A percentile compares a stretch with the other conserved stretches of the same genome.
phyloP scores from a whole-genome alignment of 1,140 invertebrate species.

The Trachelipus rathkii region DNA sequence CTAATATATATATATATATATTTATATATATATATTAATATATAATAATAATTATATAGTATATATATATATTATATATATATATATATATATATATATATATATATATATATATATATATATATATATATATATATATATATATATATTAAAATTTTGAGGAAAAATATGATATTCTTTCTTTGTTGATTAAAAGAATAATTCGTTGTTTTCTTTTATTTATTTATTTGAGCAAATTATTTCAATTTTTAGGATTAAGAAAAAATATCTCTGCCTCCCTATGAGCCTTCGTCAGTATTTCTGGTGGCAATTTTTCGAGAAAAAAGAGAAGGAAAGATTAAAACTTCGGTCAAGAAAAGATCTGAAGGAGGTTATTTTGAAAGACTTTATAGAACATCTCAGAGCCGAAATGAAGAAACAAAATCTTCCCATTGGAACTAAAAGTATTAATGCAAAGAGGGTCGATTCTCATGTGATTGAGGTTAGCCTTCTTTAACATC shows the following conservation, averaged over 20 bases:
- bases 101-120: too few species aligned
- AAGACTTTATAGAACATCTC: conserved; percentile 36
- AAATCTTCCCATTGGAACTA: conserved; percentile 30
- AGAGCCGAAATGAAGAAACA: conserved; percentile 42
- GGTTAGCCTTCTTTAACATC: conserved; percentile 26
- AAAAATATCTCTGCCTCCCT: neutral
- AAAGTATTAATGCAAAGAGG: conserved; percentile 31
- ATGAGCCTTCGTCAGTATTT: neutral
- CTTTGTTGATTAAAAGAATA: too few species aligned
- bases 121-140: too few species aligned
- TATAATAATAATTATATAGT: too few species aligned
- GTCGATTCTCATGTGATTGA: conserved; percentile 45
- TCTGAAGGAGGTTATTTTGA: conserved; percentile 17
- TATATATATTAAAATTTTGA: too few species aligned
- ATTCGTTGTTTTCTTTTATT: too few species aligned
- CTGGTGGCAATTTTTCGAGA: conserved; percentile 1
- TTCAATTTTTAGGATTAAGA: neutral
- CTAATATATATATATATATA: too few species aligned
- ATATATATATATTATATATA: too few species aligned
- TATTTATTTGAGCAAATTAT: too few species aligned
- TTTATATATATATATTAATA: too few species aligned
- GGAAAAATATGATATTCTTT: too few species aligned
- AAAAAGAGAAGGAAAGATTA: conserved; percentile 16
- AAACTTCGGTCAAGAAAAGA: conserved; percentile 13
- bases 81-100: too few species aligned